These are phyloP conservation scores for Actinia tenebrosa DNA, from an alignment of 64 coral and sea anemone genomes.

Conservation along the genomic window DNA sequence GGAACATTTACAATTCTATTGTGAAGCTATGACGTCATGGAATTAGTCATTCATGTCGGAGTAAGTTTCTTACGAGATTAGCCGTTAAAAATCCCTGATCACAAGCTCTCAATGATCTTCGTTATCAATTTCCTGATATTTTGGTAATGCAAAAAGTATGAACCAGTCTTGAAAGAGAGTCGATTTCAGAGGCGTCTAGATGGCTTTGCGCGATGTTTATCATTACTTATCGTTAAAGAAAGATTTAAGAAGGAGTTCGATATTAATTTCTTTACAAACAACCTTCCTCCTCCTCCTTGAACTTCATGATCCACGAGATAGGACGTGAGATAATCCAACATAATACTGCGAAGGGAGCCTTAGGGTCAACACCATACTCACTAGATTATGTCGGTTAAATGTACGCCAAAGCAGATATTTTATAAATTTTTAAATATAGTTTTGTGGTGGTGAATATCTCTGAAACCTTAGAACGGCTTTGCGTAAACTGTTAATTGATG, in stretches of 20 bases:
- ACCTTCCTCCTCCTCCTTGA: background rate
- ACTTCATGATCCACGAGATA: background rate
- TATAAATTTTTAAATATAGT: background rate
- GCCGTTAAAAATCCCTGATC: background rate
- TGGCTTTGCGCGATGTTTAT: background rate
- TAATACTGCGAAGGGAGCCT: background rate
- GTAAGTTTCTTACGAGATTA: background rate
- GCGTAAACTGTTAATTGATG: background rate
- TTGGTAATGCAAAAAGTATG: background rate
- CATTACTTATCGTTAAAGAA: background rate
- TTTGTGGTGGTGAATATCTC: background rate
- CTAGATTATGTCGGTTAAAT: background rate
- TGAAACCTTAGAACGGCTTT: background rate
- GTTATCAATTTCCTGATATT: background rate
- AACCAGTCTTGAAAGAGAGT: background rate
- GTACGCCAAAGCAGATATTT: background rate
- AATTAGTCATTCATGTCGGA: background rate
- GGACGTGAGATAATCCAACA: background rate
- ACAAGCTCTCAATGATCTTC: background rate
- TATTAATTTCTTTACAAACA: slow-evolving; percentile 17
- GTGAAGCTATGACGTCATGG: background rate
- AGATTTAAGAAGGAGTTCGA: background rate
- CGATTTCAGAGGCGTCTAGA: background rate
- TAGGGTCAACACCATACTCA: background rate
- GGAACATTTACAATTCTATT: background rate